Percentiles rank a stretch among this genome's conserved stretches.
These are phyloP conservation scores for Buathra laborator DNA, from an alignment of 2,888 invertebrate species.

Conservation along the genomic window DNA sequence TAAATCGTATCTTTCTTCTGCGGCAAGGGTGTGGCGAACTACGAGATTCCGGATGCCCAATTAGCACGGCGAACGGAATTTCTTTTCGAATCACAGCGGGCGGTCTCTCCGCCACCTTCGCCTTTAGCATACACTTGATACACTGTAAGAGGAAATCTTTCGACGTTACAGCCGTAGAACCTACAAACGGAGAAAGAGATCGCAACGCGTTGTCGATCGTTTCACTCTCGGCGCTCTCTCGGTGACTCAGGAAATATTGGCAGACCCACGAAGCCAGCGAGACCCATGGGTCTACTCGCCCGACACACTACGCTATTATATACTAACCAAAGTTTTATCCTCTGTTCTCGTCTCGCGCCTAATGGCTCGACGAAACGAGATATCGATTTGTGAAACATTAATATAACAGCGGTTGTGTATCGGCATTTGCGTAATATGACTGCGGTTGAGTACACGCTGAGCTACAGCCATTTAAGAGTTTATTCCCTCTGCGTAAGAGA, in stretches of 20 bases:
- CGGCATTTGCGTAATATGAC: constrained; percentile 50
- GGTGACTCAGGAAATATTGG: constrained; percentile 61
- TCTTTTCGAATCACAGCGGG: constrained; percentile 65
- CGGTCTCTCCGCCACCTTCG: constrained; percentile 22
- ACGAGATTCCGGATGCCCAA: constrained; percentile 66
- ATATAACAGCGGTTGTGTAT: constrained; percentile 45
- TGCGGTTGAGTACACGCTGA: constrained; percentile 1
- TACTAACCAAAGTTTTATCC: constrained; percentile 22
- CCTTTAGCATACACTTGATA: neutral
- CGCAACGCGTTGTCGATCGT: constrained; percentile 19
- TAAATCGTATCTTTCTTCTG: constrained; percentile 21
- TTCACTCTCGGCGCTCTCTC: constrained; percentile 13
- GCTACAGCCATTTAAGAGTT: neutral
- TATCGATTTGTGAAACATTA: constrained; percentile 51
- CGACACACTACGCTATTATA: constrained; percentile 4
- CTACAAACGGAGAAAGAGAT: neutral
- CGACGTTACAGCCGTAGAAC: neutral
- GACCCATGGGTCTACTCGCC: neutral
- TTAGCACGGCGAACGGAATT: constrained; percentile 72
- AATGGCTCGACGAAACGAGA: constrained; percentile 55
- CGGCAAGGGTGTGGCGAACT: constrained; percentile 67
- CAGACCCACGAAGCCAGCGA: constrained; percentile 17
- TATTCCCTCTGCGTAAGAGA: constrained; percentile 7
- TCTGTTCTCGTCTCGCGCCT: constrained; percentile 52
- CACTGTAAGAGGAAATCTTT: neutral